phyloP scores from a whole-genome alignment of 2,797 vertebrate species.

The Aselliscus stoliczkanus region DNA sequence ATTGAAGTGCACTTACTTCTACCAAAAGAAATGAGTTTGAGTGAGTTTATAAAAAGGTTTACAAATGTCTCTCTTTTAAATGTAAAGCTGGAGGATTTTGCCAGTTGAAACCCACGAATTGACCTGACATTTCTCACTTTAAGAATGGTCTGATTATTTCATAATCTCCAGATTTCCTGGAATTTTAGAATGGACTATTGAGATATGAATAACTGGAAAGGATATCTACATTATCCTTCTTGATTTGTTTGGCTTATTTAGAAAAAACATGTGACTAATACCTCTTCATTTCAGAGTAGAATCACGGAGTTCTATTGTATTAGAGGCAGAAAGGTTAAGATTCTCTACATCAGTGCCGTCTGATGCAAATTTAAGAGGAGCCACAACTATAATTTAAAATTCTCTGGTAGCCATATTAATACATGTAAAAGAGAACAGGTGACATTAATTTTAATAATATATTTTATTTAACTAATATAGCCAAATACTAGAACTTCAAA shows the following conservation, averaged over 20 bases:
- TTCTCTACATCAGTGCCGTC: not conserved
- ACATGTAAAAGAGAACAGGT: not conserved
- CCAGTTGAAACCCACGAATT: not conserved
- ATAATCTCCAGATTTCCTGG: not conserved
- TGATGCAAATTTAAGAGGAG: not conserved
- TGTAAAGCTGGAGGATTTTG: not conserved
- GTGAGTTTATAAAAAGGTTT: not conserved
- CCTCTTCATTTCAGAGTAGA: not conserved
- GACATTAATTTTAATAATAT: not conserved
- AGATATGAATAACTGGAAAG: not conserved
- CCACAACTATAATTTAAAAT: not conserved
- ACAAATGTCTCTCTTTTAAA: not conserved
- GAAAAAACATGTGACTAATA: constrained; percentile 1
- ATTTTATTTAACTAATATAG: not conserved
- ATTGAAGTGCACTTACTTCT: not conserved
- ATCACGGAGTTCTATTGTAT: not conserved
- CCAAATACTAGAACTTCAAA: not conserved
- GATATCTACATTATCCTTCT: not conserved
- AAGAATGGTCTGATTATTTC: not conserved
- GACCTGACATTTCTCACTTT: not conserved
- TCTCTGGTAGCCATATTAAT: not conserved
- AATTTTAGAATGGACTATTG: constrained; percentile 7
- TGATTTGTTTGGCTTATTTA: not conserved
- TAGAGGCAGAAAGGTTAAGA: not conserved
- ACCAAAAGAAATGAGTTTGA: not conserved